Evolutionary conservation across 2,797 vertebrate species (phyloP).

Genomic region (Allobates femoralis): DNA sequence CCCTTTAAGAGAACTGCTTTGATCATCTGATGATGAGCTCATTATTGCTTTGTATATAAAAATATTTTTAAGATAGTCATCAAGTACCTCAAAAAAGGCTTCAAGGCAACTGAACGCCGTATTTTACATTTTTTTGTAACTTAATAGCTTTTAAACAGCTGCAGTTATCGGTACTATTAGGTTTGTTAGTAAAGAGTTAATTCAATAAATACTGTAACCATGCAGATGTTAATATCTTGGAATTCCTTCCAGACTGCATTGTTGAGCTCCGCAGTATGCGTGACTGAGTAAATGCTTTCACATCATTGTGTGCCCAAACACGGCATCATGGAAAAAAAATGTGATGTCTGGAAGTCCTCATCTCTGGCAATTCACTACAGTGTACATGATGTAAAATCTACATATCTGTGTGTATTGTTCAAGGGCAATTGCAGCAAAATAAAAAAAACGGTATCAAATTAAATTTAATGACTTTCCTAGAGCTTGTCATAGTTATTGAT

Average conservation of each 20-base stretch:
- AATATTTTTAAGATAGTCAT: too few species aligned
- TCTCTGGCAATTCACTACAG: conserved; percentile 15
- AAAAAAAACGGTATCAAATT: not conserved
- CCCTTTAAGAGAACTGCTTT: not conserved
- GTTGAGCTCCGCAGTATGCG: conserved; percentile 8
- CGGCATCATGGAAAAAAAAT: conserved; percentile 54
- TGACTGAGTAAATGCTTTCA: conserved; percentile 43
- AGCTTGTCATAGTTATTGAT: not conserved
- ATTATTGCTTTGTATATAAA: not conserved
- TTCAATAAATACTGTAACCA: not conserved
- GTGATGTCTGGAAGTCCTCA: conserved; percentile 42
- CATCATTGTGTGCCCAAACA: conserved; percentile 32
- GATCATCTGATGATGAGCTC: not conserved
- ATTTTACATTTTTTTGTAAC: too few species aligned
- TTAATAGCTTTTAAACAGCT: not conserved
- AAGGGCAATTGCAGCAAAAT: not conserved
- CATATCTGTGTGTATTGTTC: too few species aligned
- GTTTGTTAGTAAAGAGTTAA: conserved; percentile 5
- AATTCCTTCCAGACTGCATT: conserved; percentile 35
- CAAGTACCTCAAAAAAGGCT: too few species aligned
- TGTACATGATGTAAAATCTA: not conserved
- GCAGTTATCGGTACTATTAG: not conserved
- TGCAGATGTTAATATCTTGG: conserved; percentile 27
- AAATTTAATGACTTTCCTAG: not conserved
- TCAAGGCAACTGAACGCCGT: too few species aligned